Percentiles rank a stretch among this genome's conserved stretches.
phyloP scores from a whole-genome alignment of 1,140 invertebrate genomes.

The Drosophila bifasciata region DNA sequence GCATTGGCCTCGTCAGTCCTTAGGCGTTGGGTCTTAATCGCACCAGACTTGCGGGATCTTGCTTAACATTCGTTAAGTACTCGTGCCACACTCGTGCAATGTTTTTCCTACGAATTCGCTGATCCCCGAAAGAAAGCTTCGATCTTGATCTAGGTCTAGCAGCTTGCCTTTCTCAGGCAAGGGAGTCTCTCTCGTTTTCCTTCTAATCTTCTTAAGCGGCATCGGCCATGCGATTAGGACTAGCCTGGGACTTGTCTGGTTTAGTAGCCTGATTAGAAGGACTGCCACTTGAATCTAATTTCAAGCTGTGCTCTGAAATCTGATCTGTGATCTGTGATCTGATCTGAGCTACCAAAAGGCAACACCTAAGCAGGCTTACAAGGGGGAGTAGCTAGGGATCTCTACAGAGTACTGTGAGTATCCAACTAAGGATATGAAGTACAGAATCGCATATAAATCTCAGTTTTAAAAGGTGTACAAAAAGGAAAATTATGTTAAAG shows the following conservation, averaged over 20 bases:
- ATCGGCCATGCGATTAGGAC: conserved; percentile 62
- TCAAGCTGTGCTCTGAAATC: conserved; percentile 23
- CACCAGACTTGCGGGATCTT: conserved; percentile 79
- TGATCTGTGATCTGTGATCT: conserved; percentile 15
- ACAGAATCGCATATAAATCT: too few species aligned
- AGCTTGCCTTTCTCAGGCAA: conserved; percentile 38
- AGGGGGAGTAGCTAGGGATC: conserved; percentile 13
- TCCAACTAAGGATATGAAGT: not conserved
- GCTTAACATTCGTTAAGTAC: conserved; percentile 72
- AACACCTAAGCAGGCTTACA: conserved; percentile 58
- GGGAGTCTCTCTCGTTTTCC: conserved; percentile 3
- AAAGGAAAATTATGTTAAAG: too few species aligned
- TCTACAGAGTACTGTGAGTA: not conserved
- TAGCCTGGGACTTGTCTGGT: conserved; percentile 12
- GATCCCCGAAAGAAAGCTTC: conserved; percentile 60
- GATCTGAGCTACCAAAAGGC: conserved; percentile 55
- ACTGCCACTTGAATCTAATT: conserved; percentile 71
- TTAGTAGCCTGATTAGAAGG: conserved; percentile 50
- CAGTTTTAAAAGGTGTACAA: too few species aligned
- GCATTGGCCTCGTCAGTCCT: conserved; percentile 27
- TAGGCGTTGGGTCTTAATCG: conserved; percentile 71
- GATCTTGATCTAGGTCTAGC: conserved; percentile 41
- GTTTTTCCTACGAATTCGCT: conserved; percentile 61
- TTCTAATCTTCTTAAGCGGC: conserved; percentile 71
- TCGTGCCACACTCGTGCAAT: conserved; percentile 34